Percentiles rank a stretch among this genome's conserved stretches.
These are phyloP conservation scores for Burhinus bistriatus DNA, from an alignment of 2,113 vertebrate genomes.

Conservation along the genomic window DNA sequence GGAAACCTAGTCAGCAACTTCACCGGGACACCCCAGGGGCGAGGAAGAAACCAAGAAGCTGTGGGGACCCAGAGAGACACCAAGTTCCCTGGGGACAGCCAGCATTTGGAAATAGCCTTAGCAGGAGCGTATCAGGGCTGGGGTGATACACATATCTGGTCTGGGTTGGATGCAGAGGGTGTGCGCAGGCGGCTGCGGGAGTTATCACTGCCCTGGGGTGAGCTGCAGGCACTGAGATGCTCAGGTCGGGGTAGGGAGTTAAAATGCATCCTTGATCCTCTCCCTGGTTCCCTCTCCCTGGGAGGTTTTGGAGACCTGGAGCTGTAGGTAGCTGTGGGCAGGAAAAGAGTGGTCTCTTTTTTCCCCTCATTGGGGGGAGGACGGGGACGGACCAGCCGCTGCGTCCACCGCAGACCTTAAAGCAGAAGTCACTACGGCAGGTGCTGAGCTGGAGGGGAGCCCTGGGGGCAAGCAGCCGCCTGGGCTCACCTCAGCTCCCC, in stretches of 20 bases:
- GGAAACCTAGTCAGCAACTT: neutral
- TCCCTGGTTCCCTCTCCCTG: neutral
- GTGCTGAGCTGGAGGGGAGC: neutral
- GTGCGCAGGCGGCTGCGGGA: neutral
- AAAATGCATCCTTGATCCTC: neutral
- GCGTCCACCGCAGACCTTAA: accelerated
- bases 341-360: neutral
- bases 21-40: neutral
- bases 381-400: neutral
- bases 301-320: neutral
- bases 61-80: neutral
- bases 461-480: neutral
- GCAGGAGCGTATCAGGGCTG: accelerated
- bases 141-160: neutral
- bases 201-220: neutral
- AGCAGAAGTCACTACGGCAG: neutral
- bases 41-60: neutral
- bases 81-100: neutral
- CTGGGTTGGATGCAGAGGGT: neutral
- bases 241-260: neutral
- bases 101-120: neutral
- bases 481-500: neutral
- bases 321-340: neutral
- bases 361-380: too few species aligned
- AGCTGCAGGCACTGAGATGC: neutral